phyloP scores from a whole-genome alignment of 92 coral and sea anemone species.

The Zoanthus sociatus region DNA sequence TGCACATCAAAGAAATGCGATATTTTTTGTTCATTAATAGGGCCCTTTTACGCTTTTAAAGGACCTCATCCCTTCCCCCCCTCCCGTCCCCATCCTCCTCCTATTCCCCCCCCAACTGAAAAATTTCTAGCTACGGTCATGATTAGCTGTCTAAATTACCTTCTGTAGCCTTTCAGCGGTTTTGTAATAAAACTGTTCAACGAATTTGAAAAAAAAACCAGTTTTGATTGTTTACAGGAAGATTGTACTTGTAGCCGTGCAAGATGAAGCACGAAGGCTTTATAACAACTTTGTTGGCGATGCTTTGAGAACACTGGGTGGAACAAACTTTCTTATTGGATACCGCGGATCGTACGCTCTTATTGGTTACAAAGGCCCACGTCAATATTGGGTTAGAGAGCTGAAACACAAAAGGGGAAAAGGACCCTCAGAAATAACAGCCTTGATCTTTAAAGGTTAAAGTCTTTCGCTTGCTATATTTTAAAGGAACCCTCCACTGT shows the following conservation, averaged over 20 bases:
- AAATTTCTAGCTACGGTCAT: too few relatives aligned
- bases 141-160: too few relatives aligned
- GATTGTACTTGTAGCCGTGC: slow-evolving; percentile 34
- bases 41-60: too few relatives aligned
- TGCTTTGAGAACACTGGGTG: slow-evolving; percentile 30
- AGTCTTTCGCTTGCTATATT: background rate
- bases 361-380: slow-evolving; percentile 39
- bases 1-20: too few relatives aligned
- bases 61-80: too few relatives aligned
- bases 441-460: slow-evolving; percentile 15
- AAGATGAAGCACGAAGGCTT: slow-evolving; percentile 13
- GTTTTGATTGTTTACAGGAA: background rate
- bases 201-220: too few relatives aligned
- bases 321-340: slow-evolving; percentile 6
- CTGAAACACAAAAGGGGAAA: slow-evolving; percentile 8
- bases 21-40: too few relatives aligned
- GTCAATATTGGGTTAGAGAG: slow-evolving; percentile 12
- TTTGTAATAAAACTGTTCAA: background rate
- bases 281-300: slow-evolving; percentile 14
- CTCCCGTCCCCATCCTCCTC: too few relatives aligned
- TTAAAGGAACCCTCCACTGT: too few relatives aligned
- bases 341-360: slow-evolving; percentile 37
- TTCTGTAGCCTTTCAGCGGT: background rate
- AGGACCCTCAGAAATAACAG: slow-evolving; percentile 19
- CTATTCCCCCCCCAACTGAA: too few relatives aligned